Percentiles rank a stretch among this genome's conserved stretches.
Conservation (phyloP, 2,888 invertebrate species). For the Andrena trimmerana region DNA sequence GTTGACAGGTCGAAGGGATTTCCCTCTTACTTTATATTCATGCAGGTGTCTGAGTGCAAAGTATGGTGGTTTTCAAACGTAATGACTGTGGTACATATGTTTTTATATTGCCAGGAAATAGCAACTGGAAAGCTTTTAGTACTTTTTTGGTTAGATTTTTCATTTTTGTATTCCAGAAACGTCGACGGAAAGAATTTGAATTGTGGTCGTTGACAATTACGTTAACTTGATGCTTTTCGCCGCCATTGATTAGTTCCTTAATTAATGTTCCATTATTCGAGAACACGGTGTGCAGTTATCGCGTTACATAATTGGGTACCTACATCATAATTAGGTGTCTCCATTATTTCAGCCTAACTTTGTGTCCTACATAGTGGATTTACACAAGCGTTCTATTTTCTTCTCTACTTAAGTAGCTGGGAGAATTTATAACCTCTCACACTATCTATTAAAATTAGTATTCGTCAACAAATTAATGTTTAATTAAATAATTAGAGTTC, state of each 20-base stretch:
- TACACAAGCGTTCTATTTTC: not conserved
- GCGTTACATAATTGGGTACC: constrained; percentile 57
- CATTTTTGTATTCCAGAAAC: not conserved
- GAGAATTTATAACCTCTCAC: not conserved
- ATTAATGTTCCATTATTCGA: constrained; percentile 62
- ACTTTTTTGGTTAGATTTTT: not conserved
- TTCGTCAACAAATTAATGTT: no score
- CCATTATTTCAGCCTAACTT: not conserved
- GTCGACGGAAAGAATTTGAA: not conserved
- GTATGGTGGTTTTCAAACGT: no score
- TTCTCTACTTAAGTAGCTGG: not conserved
- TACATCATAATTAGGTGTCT: constrained; percentile 42
- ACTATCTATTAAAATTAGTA: no score
- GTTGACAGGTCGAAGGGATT: not conserved
- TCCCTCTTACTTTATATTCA: not conserved
- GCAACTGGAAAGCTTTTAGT: no score
- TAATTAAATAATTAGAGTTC: no score
- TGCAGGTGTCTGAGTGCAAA: no score
- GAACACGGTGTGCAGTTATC: constrained; percentile 52
- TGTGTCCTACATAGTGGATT: not conserved
- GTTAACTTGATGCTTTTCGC: constrained; percentile 18
- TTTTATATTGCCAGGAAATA: no score
- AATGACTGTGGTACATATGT: no score
- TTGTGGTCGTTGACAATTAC: not conserved
- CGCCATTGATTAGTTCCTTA: constrained; percentile 40